phyloP scores from a whole-genome alignment of 2,113 vertebrate genomes.

The Noturus placidus region DNA sequence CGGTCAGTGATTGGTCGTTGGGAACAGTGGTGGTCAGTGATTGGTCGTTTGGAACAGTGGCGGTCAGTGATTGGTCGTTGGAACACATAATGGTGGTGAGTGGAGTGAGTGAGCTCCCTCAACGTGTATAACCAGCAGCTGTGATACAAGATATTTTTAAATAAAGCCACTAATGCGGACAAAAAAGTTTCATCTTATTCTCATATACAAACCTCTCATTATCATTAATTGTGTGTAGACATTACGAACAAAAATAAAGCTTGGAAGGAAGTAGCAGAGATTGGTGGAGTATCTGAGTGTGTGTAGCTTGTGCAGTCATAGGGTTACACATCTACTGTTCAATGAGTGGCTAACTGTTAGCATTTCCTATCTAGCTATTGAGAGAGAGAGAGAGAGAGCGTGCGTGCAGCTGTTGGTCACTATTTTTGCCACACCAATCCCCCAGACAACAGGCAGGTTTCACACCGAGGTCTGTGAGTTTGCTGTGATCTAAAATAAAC shows the following conservation, averaged over 20 bases:
- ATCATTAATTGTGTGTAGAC: background rate
- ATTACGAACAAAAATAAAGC: background rate
- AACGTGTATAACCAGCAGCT: too few relatives aligned
- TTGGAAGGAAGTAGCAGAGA: background rate
- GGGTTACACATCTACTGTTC: too few relatives aligned
- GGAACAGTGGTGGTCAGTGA: background rate
- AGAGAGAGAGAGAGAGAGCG: conserved; percentile 5
- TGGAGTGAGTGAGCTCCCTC: background rate
- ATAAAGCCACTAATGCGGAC: too few relatives aligned
- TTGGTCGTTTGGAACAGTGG: too few relatives aligned
- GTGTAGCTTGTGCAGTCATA: too few relatives aligned
- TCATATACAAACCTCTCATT: background rate
- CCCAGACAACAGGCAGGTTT: conserved; percentile 63
- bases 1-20: too few relatives aligned
- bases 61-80: background rate
- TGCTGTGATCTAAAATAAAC: conserved; percentile 56
- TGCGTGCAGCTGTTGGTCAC: conserved; percentile 61
- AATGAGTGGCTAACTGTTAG: background rate
- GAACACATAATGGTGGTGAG: background rate
- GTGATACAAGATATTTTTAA: too few relatives aligned
- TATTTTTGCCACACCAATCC: conserved; percentile 62
- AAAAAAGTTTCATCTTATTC: background rate
- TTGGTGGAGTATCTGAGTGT: background rate
- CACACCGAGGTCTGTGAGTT: conserved; percentile 51
- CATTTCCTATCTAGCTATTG: background rate